A percentile compares a stretch with the other conserved stretches of the same genome.
phyloP scores from a whole-genome alignment of 2,113 vertebrate species.

The Merops nubicus region DNA sequence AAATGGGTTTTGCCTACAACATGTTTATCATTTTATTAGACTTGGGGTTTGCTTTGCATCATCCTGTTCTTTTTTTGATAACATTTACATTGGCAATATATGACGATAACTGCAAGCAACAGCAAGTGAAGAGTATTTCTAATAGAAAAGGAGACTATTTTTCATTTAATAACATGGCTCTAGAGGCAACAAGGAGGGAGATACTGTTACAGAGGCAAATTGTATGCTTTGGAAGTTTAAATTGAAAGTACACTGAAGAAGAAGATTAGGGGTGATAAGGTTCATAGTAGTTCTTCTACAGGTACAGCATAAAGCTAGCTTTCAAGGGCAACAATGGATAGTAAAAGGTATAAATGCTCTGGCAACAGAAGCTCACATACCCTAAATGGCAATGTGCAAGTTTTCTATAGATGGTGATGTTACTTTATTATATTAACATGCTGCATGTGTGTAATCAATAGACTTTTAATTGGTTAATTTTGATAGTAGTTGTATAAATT shows the following conservation, averaged over 20 bases:
- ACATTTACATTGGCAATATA: background rate
- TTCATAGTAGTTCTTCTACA: background rate
- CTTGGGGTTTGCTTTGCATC: background rate
- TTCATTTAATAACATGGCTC: background rate
- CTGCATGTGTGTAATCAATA: constrained; percentile 60
- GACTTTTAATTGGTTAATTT: constrained; percentile 58
- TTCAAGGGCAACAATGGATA: background rate
- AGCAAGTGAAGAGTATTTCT: background rate
- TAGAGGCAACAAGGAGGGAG: background rate
- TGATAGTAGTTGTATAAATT: constrained; percentile 67
- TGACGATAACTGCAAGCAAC: background rate
- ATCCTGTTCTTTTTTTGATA: background rate
- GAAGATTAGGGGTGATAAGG: background rate
- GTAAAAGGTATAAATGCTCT: background rate
- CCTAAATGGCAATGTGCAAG: constrained; percentile 5
- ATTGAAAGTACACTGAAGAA: background rate
- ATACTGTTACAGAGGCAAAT: background rate
- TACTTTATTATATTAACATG: constrained; percentile 63
- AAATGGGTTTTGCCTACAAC: background rate
- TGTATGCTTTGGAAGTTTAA: background rate
- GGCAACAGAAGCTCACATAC: background rate
- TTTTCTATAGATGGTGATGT: constrained; percentile 7
- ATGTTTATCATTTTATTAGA: background rate
- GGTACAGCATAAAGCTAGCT: background rate
- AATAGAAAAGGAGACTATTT: background rate